These are phyloP conservation scores for Austrolebias charrua DNA, from an alignment of 2,797 vertebrate species.

Conservation along the genomic window DNA sequence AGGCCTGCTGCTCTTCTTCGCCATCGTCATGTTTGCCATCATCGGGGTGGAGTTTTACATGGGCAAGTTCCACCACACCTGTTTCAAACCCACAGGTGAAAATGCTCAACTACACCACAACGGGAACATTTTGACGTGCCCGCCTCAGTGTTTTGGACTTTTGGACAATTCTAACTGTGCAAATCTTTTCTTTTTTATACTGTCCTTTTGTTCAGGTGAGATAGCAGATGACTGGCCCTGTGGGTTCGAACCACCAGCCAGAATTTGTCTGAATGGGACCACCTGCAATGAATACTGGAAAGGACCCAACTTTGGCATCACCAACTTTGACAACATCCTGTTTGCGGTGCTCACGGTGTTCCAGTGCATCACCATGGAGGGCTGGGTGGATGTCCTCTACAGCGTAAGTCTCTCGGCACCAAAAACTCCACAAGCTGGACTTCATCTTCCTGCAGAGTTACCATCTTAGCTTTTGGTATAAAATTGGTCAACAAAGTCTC, in stretches of 20 bases:
- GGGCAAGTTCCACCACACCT: constrained; percentile 94
- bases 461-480: too few species aligned
- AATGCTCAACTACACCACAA: too few species aligned
- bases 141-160: background rate
- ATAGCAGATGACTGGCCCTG: constrained; percentile 87
- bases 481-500: too few species aligned
- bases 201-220: constrained; percentile 72
- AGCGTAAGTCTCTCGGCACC: constrained; percentile 65
- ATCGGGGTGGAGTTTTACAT: constrained; percentile 98
- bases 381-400: constrained; percentile 97
- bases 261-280: constrained; percentile 83
- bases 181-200: background rate
- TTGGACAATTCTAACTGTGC: background rate
- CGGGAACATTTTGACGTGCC: too few species aligned
- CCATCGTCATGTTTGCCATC: constrained; percentile 98
- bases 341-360: constrained; percentile 97
- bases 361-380: constrained; percentile 99
- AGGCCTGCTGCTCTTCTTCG: constrained; percentile 94
- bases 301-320: constrained; percentile 96
- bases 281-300: constrained; percentile 88
- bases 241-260: constrained; percentile 82
- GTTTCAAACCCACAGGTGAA: constrained; percentile 75
- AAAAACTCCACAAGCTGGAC: too few species aligned
- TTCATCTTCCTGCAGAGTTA: too few species aligned
- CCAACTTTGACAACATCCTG: constrained; percentile 98